phyloP scores from a whole-genome alignment of 2,888 invertebrate genomes.

The Neoitamus cyanurus region DNA sequence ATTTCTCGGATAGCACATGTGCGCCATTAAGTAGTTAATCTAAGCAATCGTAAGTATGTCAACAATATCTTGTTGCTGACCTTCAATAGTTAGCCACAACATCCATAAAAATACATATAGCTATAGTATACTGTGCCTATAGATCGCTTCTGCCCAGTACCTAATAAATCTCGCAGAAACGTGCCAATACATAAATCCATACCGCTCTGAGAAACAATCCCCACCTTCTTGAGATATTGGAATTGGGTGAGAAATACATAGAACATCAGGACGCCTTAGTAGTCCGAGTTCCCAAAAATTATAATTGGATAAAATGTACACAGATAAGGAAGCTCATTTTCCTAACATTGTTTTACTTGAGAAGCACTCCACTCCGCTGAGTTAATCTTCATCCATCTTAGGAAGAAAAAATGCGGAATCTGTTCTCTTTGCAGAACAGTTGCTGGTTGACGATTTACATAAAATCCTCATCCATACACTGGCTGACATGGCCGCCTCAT shows the following conservation, averaged over 20 bases:
- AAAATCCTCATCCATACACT: constrained; percentile 36
- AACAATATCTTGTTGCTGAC: too few relatives aligned
- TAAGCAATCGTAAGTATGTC: too few relatives aligned
- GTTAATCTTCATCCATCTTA: constrained; percentile 33
- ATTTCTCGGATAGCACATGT: too few relatives aligned
- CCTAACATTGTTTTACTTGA: background rate
- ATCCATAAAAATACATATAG: background rate
- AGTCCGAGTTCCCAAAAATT: background rate
- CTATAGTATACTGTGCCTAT: background rate
- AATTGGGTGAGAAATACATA: background rate
- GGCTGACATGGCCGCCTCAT: constrained; percentile 26
- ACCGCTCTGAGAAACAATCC: background rate
- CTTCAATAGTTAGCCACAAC: background rate
- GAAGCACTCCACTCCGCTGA: background rate
- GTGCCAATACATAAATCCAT: background rate
- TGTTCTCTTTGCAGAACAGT: background rate
- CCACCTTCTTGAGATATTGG: background rate
- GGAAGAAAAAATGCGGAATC: background rate
- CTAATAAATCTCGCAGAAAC: background rate
- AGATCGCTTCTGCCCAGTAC: background rate
- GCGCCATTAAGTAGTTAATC: too few relatives aligned
- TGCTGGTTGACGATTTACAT: constrained; percentile 26
- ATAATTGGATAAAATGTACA: constrained; percentile 38
- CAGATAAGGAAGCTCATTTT: constrained; percentile 29
- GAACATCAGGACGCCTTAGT: background rate